Percentiles rank a stretch among this genome's conserved stretches.
phyloP scores from a whole-genome alignment of 2,888 invertebrate genomes.

The Schrankia costaestrigalis region DNA sequence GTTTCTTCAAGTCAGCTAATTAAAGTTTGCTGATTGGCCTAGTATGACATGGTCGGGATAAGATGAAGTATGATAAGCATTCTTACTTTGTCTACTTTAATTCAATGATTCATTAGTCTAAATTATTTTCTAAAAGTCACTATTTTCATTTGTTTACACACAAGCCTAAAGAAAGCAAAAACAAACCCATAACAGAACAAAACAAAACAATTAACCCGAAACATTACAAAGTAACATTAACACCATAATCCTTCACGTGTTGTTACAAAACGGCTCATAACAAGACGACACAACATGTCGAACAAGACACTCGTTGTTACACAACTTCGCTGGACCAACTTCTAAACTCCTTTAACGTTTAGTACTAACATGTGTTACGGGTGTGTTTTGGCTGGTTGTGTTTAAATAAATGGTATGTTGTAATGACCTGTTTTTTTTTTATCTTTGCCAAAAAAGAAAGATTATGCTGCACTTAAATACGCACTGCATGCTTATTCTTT shows the following conservation, averaged over 20 bases:
- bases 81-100: neutral
- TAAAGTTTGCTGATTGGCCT: neutral
- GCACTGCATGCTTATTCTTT: no score
- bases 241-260: constrained; percentile 10
- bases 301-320: constrained; percentile 25
- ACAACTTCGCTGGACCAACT: constrained; percentile 24
- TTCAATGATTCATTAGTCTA: neutral
- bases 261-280: constrained; percentile 21
- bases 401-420: no score
- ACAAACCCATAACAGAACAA: neutral
- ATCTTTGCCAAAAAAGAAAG: no score
- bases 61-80: neutral
- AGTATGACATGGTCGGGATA: neutral
- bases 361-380: no score
- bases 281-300: constrained; percentile 26
- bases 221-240: constrained; percentile 5
- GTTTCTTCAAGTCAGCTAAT: neutral
- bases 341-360: no score
- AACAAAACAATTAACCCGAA: no score
- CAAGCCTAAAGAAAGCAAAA: neutral
- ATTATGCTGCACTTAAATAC: no score
- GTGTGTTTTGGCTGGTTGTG: no score
- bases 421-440: no score
- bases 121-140: neutral
- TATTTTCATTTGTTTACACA: neutral